phyloP scores from a whole-genome alignment of 2,888 invertebrate genomes.

The Sepioteuthis lessoniana region DNA sequence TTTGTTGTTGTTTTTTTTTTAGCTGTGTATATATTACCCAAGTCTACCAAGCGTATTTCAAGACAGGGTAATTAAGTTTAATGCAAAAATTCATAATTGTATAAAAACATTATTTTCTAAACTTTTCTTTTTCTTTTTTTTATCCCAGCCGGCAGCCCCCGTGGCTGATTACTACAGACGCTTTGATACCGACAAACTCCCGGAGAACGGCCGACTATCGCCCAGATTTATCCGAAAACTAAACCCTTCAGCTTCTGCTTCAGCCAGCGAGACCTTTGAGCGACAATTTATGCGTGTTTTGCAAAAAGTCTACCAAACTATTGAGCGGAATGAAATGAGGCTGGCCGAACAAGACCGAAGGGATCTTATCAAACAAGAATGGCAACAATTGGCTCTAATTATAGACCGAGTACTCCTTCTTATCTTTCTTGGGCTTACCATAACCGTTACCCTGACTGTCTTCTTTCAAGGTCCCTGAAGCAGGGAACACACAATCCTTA shows the following conservation, averaged over 20 bases:
- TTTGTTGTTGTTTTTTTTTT: too few species aligned
- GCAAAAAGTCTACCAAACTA: constrained; percentile 83
- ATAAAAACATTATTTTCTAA: too few species aligned
- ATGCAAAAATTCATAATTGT: too few species aligned
- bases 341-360: constrained; percentile 85
- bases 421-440: constrained; percentile 77
- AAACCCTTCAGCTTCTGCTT: constrained; percentile 53
- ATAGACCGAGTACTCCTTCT: constrained; percentile 80
- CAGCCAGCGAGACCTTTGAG: constrained; percentile 77
- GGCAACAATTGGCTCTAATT: constrained; percentile 84
- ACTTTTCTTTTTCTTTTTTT: not conserved
- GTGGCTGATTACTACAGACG: constrained; percentile 56
- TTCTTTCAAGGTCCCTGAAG: constrained; percentile 73
- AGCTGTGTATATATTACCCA: too few species aligned
- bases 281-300: constrained; percentile 81
- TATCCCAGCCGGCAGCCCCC: constrained; percentile 54
- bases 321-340: constrained; percentile 85
- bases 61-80: too few species aligned
- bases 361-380: constrained; percentile 87
- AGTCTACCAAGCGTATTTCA: too few species aligned
- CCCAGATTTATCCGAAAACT: constrained; percentile 59
- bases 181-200: constrained; percentile 57
- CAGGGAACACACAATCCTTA: not conserved
- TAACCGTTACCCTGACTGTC: constrained; percentile 76
- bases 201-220: constrained; percentile 65